These are phyloP conservation scores for Odobenus rosmarus DNA, from an alignment of 2,113 vertebrate genomes.

Conservation along the genomic window DNA sequence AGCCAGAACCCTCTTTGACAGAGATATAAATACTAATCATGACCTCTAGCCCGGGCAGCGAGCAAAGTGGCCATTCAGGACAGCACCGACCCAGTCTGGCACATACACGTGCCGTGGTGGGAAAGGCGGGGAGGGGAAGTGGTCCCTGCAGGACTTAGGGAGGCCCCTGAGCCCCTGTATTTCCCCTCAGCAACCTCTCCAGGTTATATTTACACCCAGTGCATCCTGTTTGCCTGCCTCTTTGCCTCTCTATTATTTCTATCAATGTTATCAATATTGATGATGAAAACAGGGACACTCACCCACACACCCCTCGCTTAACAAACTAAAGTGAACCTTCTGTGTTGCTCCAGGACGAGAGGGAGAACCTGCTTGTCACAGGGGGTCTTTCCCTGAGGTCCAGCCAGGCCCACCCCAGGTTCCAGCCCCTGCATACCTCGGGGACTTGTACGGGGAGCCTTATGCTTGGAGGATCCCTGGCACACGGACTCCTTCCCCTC, in stretches of 20 bases:
- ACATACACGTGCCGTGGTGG: slow-evolving; percentile 34
- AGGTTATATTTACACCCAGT: neutral
- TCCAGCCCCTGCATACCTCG: neutral
- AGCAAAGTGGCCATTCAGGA: slow-evolving; percentile 74
- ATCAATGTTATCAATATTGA: neutral
- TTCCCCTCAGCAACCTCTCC: neutral
- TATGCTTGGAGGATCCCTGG: neutral
- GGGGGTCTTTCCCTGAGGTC: neutral
- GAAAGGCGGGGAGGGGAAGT: neutral
- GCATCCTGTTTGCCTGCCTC: neutral
- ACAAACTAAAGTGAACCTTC: neutral
- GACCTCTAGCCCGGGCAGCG: slow-evolving; percentile 70
- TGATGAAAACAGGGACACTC: neutral
- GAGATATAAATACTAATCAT: slow-evolving; percentile 80
- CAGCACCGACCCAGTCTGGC: slow-evolving; percentile 55
- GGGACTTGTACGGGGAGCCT: neutral
- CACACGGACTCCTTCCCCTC: neutral
- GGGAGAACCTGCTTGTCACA: neutral
- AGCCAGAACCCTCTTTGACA: slow-evolving; percentile 75
- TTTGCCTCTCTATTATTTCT: neutral
- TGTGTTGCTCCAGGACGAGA: neutral
- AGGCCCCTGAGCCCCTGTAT: neutral
- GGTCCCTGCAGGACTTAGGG: neutral
- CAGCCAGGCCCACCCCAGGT: neutral
- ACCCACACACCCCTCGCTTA: fast-evolving